These are phyloP conservation scores for Sylvia atricapilla DNA, from an alignment of 2,113 vertebrate genomes.

Conservation along the genomic window DNA sequence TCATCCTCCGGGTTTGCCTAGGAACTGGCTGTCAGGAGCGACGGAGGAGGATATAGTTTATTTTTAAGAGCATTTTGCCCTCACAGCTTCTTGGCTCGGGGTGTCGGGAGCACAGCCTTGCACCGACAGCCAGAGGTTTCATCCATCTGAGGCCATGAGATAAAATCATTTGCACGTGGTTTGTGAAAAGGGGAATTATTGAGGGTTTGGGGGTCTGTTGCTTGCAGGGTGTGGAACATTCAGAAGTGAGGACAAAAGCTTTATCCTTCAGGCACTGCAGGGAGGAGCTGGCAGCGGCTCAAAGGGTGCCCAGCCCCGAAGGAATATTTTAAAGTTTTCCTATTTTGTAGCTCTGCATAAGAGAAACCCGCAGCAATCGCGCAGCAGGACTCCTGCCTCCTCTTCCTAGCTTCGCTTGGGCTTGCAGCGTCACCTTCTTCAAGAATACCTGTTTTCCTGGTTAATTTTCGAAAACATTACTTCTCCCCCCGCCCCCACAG, in stretches of 20 bases:
- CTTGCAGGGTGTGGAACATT: background rate
- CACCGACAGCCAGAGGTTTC: background rate
- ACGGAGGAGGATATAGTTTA: background rate
- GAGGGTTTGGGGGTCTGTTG: background rate
- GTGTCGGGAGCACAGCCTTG: background rate
- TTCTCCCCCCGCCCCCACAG: fast-evolving
- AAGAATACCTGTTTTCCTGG: background rate
- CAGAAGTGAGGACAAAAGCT: background rate
- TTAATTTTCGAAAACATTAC: background rate
- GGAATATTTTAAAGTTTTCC: background rate
- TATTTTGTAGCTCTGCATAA: background rate
- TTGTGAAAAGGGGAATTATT: background rate
- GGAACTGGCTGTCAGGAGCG: background rate
- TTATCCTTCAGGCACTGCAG: background rate
- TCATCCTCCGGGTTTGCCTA: background rate
- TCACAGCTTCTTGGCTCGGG: background rate
- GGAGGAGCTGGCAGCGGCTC: background rate
- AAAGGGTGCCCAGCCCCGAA: background rate
- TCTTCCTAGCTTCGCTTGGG: background rate
- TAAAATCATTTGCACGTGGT: background rate
- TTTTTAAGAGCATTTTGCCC: background rate
- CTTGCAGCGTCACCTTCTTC: background rate
- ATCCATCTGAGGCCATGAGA: background rate
- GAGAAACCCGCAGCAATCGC: background rate
- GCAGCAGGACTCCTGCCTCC: background rate